Evolutionary conservation across 2,113 vertebrate genomes (phyloP).

Genomic region (Paedocypris sp.): DNA sequence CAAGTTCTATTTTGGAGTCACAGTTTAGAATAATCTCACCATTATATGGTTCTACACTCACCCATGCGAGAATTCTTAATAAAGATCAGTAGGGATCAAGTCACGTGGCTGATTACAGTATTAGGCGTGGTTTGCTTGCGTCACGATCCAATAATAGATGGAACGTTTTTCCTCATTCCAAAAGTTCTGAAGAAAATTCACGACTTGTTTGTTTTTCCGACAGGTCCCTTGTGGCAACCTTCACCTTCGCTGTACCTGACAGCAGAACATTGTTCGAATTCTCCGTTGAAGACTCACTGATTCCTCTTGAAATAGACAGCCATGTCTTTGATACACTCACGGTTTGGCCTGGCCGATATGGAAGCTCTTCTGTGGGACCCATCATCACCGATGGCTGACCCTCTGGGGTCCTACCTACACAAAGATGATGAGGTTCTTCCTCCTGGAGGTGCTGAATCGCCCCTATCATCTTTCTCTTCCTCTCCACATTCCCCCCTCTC

Average conservation of each 20-base stretch:
- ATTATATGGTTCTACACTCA: no score
- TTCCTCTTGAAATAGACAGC: constrained; percentile 48
- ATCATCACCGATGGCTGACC: constrained; percentile 91
- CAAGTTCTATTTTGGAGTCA: no score
- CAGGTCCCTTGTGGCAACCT: constrained; percentile 74
- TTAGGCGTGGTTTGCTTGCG: no score
- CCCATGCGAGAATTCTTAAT: no score
- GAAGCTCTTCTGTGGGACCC: constrained; percentile 71
- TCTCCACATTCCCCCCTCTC: constrained; percentile 49
- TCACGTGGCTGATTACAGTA: no score
- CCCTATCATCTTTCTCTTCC: constrained; percentile 38
- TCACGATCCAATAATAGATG: background rate
- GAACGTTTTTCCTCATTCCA: background rate
- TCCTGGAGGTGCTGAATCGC: constrained; percentile 59
- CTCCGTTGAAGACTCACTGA: constrained; percentile 35
- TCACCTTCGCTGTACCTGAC: constrained; percentile 82
- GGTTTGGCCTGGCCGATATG: constrained; percentile 80
- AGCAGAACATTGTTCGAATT: constrained; percentile 58
- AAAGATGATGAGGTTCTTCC: constrained; percentile 46
- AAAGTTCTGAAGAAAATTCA: background rate
- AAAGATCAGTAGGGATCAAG: no score
- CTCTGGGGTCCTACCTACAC: constrained; percentile 55
- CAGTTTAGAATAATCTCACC: no score
- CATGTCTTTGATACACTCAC: constrained; percentile 77
- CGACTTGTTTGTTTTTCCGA: background rate